phyloP scores from a whole-genome alignment of 2,113 vertebrate genomes.

The Meles meles region DNA sequence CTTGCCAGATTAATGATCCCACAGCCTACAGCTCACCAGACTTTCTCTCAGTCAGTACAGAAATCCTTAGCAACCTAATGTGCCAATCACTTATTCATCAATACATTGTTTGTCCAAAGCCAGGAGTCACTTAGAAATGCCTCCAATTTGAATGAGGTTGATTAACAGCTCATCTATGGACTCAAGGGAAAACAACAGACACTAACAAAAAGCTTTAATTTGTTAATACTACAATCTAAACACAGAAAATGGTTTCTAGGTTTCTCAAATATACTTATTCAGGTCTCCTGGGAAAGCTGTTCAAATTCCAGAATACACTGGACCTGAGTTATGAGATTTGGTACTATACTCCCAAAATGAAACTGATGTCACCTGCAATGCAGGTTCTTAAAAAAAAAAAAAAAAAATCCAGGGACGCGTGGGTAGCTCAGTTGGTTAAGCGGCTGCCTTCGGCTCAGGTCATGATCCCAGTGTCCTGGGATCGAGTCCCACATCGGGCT shows the following conservation, averaged over 20 bases:
- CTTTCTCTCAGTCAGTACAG: not conserved
- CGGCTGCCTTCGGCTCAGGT: no score
- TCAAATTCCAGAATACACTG: conserved; percentile 34
- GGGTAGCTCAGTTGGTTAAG: no score
- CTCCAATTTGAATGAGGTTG: not conserved
- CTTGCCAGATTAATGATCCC: not conserved
- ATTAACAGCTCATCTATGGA: not conserved
- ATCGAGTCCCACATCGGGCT: no score
- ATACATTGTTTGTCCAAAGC: not conserved
- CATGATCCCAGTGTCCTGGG: no score
- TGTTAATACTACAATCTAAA: not conserved
- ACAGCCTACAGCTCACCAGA: not conserved
- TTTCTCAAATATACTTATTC: conserved; percentile 23
- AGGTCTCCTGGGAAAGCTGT: conserved; percentile 12
- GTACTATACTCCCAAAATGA: conserved; percentile 1
- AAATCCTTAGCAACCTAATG: not conserved
- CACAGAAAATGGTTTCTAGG: not conserved
- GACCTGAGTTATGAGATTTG: not conserved
- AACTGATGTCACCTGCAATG: not conserved
- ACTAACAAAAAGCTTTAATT: not conserved
- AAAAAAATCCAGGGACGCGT: no score
- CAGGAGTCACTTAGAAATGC: not conserved
- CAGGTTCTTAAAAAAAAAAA: not conserved
- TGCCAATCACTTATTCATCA: not conserved
- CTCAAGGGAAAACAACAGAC: not conserved